A percentile compares a stretch with the other conserved stretches of the same genome.
phyloP scores from a whole-genome alignment of 2,113 vertebrate species.

The Caracal caracal region DNA sequence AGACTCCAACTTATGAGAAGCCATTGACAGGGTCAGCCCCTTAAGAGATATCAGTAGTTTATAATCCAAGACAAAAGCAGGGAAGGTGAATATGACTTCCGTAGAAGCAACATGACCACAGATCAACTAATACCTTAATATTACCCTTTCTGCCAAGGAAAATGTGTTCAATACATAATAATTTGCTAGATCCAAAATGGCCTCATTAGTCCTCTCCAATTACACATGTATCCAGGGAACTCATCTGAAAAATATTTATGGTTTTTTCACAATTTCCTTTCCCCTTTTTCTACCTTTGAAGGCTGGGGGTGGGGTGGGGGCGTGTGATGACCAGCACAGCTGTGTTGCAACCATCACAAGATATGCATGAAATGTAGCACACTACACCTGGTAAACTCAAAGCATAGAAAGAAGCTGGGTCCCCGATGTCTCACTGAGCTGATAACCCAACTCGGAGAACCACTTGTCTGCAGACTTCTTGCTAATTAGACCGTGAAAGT shows the following conservation, averaged over 20 bases:
- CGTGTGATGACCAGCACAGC: not conserved
- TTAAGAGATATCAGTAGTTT: constrained; percentile 9
- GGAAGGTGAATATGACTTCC: not conserved
- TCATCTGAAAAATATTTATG: not conserved
- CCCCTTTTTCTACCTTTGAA: not conserved
- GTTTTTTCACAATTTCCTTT: not conserved
- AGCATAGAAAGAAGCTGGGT: not conserved
- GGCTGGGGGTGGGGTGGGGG: not conserved
- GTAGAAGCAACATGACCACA: not conserved
- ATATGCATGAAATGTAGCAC: not conserved
- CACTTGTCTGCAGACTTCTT: not conserved
- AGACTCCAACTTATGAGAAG: not conserved
- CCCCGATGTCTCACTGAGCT: too few relatives aligned
- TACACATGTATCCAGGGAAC: not conserved
- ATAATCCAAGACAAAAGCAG: not conserved
- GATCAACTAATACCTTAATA: not conserved
- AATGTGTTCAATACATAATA: not conserved
- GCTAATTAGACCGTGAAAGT: not conserved
- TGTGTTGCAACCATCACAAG: not conserved
- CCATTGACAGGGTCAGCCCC: not conserved
- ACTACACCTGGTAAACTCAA: not conserved
- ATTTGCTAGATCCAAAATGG: not conserved
- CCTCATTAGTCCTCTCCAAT: not conserved
- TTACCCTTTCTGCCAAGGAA: not conserved
- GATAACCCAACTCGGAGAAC: not conserved